These are phyloP conservation scores for Patella pellucida DNA, from an alignment of 2,888 invertebrate genomes.

Conservation along the genomic window DNA sequence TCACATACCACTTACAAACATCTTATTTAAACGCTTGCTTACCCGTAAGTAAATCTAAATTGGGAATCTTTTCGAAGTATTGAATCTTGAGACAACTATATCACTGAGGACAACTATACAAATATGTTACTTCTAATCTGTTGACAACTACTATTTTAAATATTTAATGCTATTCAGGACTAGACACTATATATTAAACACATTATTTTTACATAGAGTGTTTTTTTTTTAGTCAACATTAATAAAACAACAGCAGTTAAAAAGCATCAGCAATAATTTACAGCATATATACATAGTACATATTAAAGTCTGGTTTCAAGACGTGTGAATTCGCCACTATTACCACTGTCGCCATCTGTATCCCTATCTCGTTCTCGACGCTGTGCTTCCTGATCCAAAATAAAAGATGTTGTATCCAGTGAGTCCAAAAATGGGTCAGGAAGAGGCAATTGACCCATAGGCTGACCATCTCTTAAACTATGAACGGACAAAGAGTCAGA, in stretches of 20 bases:
- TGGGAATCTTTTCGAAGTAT: too few relatives aligned
- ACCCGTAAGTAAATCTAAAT: too few relatives aligned
- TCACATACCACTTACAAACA: too few relatives aligned
- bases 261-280: background rate
- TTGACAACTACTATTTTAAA: too few relatives aligned
- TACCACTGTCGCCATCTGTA: slow-evolving; percentile 34
- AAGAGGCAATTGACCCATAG: slow-evolving; percentile 27
- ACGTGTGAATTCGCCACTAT: slow-evolving; percentile 30
- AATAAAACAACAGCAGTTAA: background rate
- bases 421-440: slow-evolving; percentile 33
- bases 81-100: too few relatives aligned
- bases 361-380: slow-evolving; percentile 31
- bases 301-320: slow-evolving; percentile 28
- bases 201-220: too few relatives aligned
- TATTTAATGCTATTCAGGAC: too few relatives aligned
- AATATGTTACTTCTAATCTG: too few relatives aligned
- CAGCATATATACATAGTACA: background rate
- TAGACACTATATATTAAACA: too few relatives aligned
- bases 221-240: too few relatives aligned
- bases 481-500: slow-evolving; percentile 49
- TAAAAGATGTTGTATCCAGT: slow-evolving; percentile 32
- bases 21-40: too few relatives aligned
- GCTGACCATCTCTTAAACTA: slow-evolving; percentile 33
- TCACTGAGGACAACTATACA: too few relatives aligned
- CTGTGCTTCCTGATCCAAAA: slow-evolving; percentile 31